Evolutionary conservation across 2,888 invertebrate species (phyloP), one percentile per base, ranked within the genome.

Genomic region (Rhagonycha lutea): DNA sequence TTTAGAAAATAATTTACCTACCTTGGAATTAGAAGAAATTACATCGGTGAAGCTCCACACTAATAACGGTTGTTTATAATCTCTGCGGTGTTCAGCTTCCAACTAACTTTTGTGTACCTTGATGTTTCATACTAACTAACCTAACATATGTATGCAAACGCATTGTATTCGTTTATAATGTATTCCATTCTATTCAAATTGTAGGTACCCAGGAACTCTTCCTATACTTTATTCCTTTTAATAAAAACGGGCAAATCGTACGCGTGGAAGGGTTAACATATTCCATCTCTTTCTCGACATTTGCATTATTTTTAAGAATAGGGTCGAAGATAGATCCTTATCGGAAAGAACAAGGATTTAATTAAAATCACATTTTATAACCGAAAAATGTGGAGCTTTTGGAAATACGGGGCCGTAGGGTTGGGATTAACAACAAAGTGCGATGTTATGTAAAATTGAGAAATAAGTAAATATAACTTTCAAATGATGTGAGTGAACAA

Each of bases 71-170:
- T 47, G 47, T 47, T 47, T 47, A 47, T 73, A 74, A 73, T 69
- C 74, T 69, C 72, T 74, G 74, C 74, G 72, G 65, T 74, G 77
- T 61, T 72, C 78, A 78, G 75, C 78, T 73, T 78, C 78, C 78
- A 68, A 78, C 78, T 78, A 78, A 72, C 67, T 73, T 75, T 75
- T 74, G 71, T 72, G 67, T 79, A 83, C 80, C 81, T 82, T 81
- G 81, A 79, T 78, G 76, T 79, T 78, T 75, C 78, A 65, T 24
- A 71, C 81, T 82, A 83, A 84, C 84, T 80, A 82, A 83, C 82
- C 80, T 79, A 83, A 83, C 84, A 84, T 85, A 86, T 86, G 85
- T 85, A 86, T 86, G 85, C 85, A 85, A 82, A 82, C 80, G 83
- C 81, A 83, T 83, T 84, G 83, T 82, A 75, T 82, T 83, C 83